Conservation (phyloP, 2,888 invertebrate genomes). For the Synanthedon formicaeformis region DNA sequence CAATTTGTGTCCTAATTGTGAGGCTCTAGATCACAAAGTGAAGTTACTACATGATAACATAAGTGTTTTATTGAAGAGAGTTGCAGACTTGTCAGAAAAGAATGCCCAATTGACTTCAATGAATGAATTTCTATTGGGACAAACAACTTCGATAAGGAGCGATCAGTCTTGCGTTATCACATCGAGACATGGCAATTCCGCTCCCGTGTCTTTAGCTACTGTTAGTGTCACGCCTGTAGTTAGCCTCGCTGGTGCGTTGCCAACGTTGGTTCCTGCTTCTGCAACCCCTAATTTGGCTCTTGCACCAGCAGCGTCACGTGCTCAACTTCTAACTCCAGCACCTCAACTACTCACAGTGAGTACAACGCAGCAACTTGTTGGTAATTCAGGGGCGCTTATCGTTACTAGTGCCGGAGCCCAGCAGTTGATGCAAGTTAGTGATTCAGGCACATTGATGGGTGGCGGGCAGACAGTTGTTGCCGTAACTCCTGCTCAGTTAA, state of each 20-base stretch:
- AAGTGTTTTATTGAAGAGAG: slow-evolving; percentile 56
- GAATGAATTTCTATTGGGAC: slow-evolving; percentile 62
- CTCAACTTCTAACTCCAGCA: slow-evolving; percentile 57
- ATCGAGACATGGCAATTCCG: slow-evolving; percentile 57
- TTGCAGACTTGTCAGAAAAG: slow-evolving; percentile 56
- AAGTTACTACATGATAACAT: slow-evolving; percentile 61
- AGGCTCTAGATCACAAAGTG: slow-evolving; percentile 49
- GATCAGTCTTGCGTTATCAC: slow-evolving; percentile 63
- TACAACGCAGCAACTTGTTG: slow-evolving; percentile 59
- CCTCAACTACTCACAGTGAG: slow-evolving; percentile 61
- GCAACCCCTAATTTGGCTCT: slow-evolving; percentile 50
- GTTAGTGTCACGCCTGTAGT: slow-evolving; percentile 64
- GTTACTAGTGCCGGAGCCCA: slow-evolving; percentile 65
- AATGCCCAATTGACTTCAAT: slow-evolving; percentile 58
- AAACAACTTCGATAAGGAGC: slow-evolving; percentile 48
- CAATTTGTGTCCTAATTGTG: slow-evolving; percentile 47
- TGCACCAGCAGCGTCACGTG: slow-evolving; percentile 56
- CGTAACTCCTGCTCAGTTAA: slow-evolving; percentile 57
- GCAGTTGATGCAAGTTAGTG: slow-evolving; percentile 65
- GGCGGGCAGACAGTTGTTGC: slow-evolving; percentile 62
- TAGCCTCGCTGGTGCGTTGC: slow-evolving; percentile 53
- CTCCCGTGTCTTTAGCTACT: slow-evolving; percentile 59
- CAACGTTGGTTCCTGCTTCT: slow-evolving; percentile 50
- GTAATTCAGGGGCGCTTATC: slow-evolving; percentile 59
- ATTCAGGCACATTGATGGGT: slow-evolving; percentile 61